Evolutionary conservation across 2,888 invertebrate species (phyloP).

Genomic region (Amphipoea oculea): DNA sequence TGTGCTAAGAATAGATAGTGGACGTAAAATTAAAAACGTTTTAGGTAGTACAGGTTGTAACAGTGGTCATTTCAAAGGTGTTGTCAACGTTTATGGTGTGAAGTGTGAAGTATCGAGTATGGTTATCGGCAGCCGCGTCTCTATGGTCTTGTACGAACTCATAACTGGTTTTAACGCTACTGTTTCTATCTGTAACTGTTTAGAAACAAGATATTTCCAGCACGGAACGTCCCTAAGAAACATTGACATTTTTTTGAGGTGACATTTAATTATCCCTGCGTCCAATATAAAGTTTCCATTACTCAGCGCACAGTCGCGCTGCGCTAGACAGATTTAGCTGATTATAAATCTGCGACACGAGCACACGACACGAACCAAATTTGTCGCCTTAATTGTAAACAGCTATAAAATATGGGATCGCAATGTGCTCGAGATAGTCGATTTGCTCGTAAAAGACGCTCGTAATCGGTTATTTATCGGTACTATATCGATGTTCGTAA

Average conservation of each 20-base stretch:
- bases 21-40: constrained; percentile 51
- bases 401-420: constrained; percentile 72
- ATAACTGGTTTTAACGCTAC: constrained; percentile 27
- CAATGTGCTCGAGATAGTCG: constrained; percentile 69
- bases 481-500: constrained; percentile 66
- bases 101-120: constrained; percentile 40
- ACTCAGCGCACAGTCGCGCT: constrained; percentile 62
- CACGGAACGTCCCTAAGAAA: constrained; percentile 34
- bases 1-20: constrained; percentile 58
- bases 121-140: constrained; percentile 30
- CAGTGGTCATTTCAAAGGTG: constrained; percentile 36
- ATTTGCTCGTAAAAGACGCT: constrained; percentile 73
- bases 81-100: constrained; percentile 43
- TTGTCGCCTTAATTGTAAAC: constrained; percentile 76
- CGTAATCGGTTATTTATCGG: constrained; percentile 68
- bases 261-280: constrained; percentile 35
- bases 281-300: constrained; percentile 61
- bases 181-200: constrained; percentile 5
- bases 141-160: constrained; percentile 10
- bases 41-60: constrained; percentile 42
- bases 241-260: constrained; percentile 48
- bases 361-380: constrained; percentile 65
- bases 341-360: constrained; percentile 73
- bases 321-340: constrained; percentile 72
- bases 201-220: constrained; percentile 17